Conservation (phyloP, 1,140 invertebrate species). For the Lasioglossum baleicum region DNA sequence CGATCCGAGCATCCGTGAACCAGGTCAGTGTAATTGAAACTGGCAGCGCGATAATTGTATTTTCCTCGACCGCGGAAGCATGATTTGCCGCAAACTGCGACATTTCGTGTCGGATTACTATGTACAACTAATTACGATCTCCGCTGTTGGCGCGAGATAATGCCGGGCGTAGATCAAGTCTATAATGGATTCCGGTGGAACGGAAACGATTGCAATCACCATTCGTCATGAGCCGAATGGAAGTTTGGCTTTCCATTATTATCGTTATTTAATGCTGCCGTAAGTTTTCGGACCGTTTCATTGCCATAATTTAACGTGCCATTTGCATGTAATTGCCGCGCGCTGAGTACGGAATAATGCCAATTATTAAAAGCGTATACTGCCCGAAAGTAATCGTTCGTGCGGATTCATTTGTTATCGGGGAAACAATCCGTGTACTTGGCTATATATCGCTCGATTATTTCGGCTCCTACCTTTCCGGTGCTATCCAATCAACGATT, state of each 20-base stretch:
- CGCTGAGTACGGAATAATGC: conserved; percentile 36
- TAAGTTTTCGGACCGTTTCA: conserved; percentile 60
- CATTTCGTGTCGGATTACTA: conserved; percentile 31
- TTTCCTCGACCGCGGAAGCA: conserved; percentile 17
- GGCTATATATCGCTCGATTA: too few species aligned
- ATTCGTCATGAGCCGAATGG: conserved; percentile 59
- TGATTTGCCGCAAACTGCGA: conserved; percentile 37
- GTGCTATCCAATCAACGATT: too few species aligned
- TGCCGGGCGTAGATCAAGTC: conserved; percentile 41
- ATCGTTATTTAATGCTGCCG: conserved; percentile 60
- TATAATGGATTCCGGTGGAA: conserved; percentile 52
- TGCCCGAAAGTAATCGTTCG: conserved; percentile 41
- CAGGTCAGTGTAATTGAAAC: too few species aligned
- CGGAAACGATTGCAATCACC: conserved; percentile 61
- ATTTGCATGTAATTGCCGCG: conserved; percentile 59
- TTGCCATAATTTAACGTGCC: conserved; percentile 69
- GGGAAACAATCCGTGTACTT: conserved; percentile 38
- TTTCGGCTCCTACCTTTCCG: too few species aligned
- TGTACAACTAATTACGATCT: conserved; percentile 55
- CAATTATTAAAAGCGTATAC: conserved; percentile 43
- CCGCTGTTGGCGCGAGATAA: too few species aligned
- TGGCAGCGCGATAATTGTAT: conserved; percentile 30
- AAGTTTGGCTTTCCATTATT: conserved; percentile 60
- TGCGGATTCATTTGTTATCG: conserved; percentile 52
- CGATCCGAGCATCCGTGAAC: background rate